Percentiles rank a stretch among this genome's conserved stretches.
These are phyloP conservation scores for Toxotes lorentzi DNA, from an alignment of 2,797 vertebrate species.

Conservation along the genomic window DNA sequence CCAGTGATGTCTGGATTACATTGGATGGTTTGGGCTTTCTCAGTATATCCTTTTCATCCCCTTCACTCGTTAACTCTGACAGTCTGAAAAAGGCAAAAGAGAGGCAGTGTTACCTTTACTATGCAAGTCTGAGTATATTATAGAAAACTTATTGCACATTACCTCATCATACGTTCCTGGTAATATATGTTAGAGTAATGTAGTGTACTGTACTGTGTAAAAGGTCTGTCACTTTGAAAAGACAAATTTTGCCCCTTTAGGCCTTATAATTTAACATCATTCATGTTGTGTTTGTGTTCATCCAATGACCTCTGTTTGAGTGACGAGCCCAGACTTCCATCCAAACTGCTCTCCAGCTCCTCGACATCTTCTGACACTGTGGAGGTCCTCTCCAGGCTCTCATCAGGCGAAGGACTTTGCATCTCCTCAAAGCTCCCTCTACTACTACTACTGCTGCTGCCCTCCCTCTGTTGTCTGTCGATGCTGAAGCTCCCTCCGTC, in stretches of 20 bases:
- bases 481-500: conserved; percentile 62
- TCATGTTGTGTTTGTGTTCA: conserved; percentile 8
- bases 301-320: conserved; percentile 80
- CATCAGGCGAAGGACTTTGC: conserved; percentile 63
- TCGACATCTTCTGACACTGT: conserved; percentile 82
- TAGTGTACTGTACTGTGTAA: too few species aligned
- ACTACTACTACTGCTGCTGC: conserved; percentile 57
- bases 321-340: conserved; percentile 75
- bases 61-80: conserved; percentile 62
- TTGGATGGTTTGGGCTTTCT: conserved; percentile 70
- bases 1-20: conserved; percentile 72
- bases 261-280: not conserved
- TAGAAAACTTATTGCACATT: not conserved
- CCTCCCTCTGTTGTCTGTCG: conserved; percentile 30
- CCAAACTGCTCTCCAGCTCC: conserved; percentile 83
- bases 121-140: not conserved
- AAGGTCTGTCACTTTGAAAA: not conserved
- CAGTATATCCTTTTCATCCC: conserved; percentile 62
- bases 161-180: not conserved
- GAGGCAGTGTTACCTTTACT: not conserved
- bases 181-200: not conserved
- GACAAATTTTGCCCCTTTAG: not conserved
- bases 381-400: conserved; percentile 76
- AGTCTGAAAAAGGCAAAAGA: conserved; percentile 67
- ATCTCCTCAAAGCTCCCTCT: conserved; percentile 77